phyloP scores from a whole-genome alignment of 2,113 vertebrate genomes.

The Rhinoderma darwinii region DNA sequence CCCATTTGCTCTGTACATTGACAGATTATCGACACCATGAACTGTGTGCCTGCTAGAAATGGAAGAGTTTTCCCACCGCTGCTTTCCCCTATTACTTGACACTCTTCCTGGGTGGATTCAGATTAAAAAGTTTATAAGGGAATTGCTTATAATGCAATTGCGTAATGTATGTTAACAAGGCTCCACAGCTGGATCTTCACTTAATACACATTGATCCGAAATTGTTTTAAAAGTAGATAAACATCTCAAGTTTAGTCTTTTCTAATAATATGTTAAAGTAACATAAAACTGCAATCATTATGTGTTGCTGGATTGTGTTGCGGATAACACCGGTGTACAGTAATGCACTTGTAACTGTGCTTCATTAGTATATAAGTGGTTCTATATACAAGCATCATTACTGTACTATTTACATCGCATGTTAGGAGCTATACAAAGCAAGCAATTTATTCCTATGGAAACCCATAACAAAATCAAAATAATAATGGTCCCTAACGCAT shows the following conservation, averaged over 20 bases:
- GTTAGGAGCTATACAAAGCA: conserved; percentile 13
- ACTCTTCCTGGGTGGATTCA: background rate
- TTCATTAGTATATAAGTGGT: conserved; percentile 32
- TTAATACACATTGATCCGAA: background rate
- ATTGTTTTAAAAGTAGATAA: background rate
- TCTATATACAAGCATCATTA: conserved; percentile 17
- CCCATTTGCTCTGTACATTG: too few species aligned
- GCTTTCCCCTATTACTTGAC: background rate
- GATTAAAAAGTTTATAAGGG: background rate
- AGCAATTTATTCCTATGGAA: conserved; percentile 54
- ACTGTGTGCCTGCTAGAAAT: background rate
- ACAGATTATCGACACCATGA: too few species aligned
- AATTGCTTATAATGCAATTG: background rate
- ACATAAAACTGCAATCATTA: background rate
- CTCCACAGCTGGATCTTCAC: background rate
- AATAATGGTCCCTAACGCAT: conserved; percentile 7
- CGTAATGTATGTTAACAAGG: background rate
- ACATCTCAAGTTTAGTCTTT: background rate
- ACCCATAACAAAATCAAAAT: conserved; percentile 9
- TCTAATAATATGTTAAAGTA: background rate
- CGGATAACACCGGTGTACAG: background rate
- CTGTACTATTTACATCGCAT: conserved; percentile 10
- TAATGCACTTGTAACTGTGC: conserved; percentile 5
- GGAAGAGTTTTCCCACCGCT: background rate
- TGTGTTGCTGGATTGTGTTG: background rate